A percentile compares a stretch with the other conserved stretches of the same genome.
Evolutionary conservation across 2,888 invertebrate genomes (phyloP).

Genomic region (Xestia rhomboidea): DNA sequence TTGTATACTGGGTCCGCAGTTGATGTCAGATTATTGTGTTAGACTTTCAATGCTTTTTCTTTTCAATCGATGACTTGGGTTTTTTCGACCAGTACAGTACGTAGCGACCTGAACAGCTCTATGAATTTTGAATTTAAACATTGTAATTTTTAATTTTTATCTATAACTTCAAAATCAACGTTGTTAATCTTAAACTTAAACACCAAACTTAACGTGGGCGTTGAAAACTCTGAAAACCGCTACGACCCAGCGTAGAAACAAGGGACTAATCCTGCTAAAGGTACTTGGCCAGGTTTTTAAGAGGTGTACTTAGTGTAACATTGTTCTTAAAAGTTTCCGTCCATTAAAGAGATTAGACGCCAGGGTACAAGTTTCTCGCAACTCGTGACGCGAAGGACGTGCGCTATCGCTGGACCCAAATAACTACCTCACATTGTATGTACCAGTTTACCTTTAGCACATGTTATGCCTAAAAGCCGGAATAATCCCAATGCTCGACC

Average conservation of each 20-base stretch:
- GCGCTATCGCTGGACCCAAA: conserved; percentile 55
- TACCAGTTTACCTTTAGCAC: conserved; percentile 34
- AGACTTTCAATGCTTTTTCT: no score
- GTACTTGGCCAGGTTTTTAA: conserved; percentile 44
- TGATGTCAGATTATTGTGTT: background rate
- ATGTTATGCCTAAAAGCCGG: conserved; percentile 50
- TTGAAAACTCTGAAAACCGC: background rate
- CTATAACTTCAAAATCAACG: background rate
- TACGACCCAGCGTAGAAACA: conserved; percentile 11
- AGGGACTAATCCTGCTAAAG: conserved; percentile 10
- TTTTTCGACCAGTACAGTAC: background rate
- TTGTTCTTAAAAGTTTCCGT: conserved; percentile 62
- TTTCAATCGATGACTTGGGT: background rate
- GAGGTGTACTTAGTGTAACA: conserved; percentile 51
- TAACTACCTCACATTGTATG: conserved; percentile 17
- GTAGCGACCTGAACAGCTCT: background rate
- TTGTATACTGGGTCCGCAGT: background rate
- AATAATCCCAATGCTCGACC: conserved; percentile 23
- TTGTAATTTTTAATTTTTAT: background rate
- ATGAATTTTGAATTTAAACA: background rate
- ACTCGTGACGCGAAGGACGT: conserved; percentile 57
- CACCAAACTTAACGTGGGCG: background rate
- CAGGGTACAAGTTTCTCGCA: conserved; percentile 46
- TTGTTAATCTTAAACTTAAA: background rate
- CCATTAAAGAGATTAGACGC: conserved; percentile 61